phyloP scores from a whole-genome alignment of 2,797 vertebrate genomes.

The Enteromius treurensis region DNA sequence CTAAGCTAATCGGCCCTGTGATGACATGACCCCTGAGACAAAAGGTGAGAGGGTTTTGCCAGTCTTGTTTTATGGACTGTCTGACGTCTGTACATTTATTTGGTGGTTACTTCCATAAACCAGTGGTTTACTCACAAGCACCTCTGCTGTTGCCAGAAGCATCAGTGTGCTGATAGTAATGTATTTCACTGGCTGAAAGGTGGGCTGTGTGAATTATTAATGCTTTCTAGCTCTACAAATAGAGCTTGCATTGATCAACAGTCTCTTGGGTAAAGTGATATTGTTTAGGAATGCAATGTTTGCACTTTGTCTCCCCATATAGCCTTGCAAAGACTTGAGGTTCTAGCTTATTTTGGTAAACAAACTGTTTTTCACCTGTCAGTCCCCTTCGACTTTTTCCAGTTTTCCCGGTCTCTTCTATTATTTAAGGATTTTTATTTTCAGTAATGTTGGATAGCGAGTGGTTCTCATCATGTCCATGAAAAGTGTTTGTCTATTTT shows the following conservation, averaged over 20 bases:
- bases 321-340: slow-evolving; percentile 41
- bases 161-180: slow-evolving; percentile 44
- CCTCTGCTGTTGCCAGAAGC: slow-evolving; percentile 28
- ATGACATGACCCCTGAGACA: slow-evolving; percentile 10
- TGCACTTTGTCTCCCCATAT: slow-evolving; percentile 56
- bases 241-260: slow-evolving; percentile 64
- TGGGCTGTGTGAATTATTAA: slow-evolving; percentile 69
- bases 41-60: slow-evolving; percentile 42
- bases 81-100: slow-evolving; percentile 17
- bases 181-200: slow-evolving; percentile 56
- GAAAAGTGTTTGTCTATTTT: not conserved
- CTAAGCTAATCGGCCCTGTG: slow-evolving; percentile 8
- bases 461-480: not conserved
- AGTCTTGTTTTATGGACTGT: slow-evolving; percentile 24
- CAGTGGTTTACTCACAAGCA: slow-evolving; percentile 20
- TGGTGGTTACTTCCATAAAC: slow-evolving; percentile 18
- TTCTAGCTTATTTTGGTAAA: slow-evolving; percentile 40
- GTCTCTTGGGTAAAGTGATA: slow-evolving; percentile 61
- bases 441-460: not conserved
- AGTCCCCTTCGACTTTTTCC: not conserved
- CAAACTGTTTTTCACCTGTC: slow-evolving; percentile 16
- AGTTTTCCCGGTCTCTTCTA: not conserved
- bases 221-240: slow-evolving; percentile 64
- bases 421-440: slow-evolving; percentile 1
- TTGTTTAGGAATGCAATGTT: slow-evolving; percentile 57